A percentile compares a stretch with the other conserved stretches of the same genome.
Conservation (phyloP, 2,797 vertebrate species). For the Coilia nasus region DNA sequence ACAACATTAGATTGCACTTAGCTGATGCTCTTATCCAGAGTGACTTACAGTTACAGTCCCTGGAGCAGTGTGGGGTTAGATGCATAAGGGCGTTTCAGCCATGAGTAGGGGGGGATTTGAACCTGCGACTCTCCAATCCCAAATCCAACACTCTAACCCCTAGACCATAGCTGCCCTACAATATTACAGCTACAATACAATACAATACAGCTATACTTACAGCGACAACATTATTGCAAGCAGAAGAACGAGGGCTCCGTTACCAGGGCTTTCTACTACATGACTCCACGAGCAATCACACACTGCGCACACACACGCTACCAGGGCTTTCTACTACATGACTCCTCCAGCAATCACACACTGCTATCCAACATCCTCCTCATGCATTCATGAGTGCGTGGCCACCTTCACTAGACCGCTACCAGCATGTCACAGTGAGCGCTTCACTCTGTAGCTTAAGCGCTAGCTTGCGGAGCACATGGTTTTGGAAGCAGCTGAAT, state of each 20-base stretch:
- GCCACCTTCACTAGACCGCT: neutral
- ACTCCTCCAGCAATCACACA: neutral
- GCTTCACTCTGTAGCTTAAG: neutral
- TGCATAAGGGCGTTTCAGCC: too few relatives aligned
- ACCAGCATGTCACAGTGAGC: neutral
- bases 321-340: conserved; percentile 31
- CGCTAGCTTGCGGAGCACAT: neutral
- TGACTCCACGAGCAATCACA: conserved; percentile 35
- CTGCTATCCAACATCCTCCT: neutral
- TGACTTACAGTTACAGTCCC: too few relatives aligned
- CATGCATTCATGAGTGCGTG: neutral
- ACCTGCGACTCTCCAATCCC: too few relatives aligned
- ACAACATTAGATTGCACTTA: too few relatives aligned
- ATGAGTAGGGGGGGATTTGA: too few relatives aligned
- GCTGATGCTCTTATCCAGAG: too few relatives aligned
- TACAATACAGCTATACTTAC: too few relatives aligned
- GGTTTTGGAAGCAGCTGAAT: neutral
- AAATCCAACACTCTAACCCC: too few relatives aligned
- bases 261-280: conserved; percentile 29
- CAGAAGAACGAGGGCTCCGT: conserved; percentile 40
- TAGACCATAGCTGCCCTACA: too few relatives aligned
- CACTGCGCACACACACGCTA: conserved; percentile 40
- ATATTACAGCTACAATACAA: too few relatives aligned
- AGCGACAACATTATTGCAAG: conserved; percentile 35
- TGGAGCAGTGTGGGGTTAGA: too few relatives aligned